These are phyloP conservation scores for Poecile montanus DNA, from an alignment of 2,797 vertebrate genomes.

Conservation along the genomic window DNA sequence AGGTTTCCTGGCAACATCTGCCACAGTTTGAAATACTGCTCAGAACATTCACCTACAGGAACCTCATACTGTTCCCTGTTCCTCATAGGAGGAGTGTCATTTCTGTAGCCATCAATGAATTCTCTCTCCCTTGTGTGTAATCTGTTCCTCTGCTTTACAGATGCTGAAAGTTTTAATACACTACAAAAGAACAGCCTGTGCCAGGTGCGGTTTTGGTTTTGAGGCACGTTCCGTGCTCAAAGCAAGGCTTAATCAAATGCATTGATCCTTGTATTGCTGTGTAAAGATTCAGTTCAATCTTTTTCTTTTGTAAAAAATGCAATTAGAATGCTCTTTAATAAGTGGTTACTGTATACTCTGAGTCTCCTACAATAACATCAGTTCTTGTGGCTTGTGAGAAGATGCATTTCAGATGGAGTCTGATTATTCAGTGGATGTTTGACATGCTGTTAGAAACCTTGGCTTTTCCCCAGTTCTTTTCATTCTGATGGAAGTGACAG, in stretches of 20 bases:
- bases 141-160: background rate
- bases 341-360: background rate
- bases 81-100: accelerated
- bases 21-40: background rate
- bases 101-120: background rate
- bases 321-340: background rate
- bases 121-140: background rate
- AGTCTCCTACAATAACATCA: background rate
- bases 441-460: background rate
- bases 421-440: background rate
- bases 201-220: background rate
- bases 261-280: background rate
- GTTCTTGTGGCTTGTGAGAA: background rate
- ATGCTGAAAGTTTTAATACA: background rate
- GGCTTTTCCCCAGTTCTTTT: background rate
- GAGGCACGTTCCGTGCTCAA: background rate
- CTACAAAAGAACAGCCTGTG: background rate
- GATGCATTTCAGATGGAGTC: background rate
- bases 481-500: background rate
- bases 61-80: background rate
- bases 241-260: background rate
- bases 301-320: background rate
- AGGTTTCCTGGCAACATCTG: background rate
- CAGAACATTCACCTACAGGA: background rate
- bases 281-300: background rate